Percentiles rank a stretch among this genome's conserved stretches.
Evolutionary conservation across 2,797 vertebrate species (phyloP).

Genomic region (Chloroceryle inda): DNA sequence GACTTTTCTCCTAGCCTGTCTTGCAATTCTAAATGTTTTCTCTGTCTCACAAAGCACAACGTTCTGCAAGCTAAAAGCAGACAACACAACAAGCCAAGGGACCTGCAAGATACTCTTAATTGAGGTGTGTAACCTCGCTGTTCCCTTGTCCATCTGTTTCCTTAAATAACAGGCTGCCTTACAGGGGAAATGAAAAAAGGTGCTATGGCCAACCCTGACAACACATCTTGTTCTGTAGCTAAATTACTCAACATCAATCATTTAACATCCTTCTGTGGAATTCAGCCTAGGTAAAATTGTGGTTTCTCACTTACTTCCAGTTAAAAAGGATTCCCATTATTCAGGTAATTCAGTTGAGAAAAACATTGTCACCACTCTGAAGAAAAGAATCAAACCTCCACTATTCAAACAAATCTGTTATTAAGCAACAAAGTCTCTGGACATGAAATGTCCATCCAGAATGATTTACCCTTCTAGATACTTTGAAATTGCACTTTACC

Average conservation of each 20-base stretch:
- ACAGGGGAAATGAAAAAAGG: constrained; percentile 40
- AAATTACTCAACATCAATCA: constrained; percentile 63
- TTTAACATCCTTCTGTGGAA: constrained; percentile 16
- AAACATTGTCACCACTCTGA: neutral
- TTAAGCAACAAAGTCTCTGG: neutral
- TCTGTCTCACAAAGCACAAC: neutral
- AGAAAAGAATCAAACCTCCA: neutral
- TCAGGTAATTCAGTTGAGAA: neutral
- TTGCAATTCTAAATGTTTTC: neutral
- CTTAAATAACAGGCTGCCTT: constrained; percentile 41
- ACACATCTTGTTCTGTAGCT: constrained; percentile 38
- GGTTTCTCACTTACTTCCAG: constrained; percentile 9
- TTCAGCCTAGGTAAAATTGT: neutral
- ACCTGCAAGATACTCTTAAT: constrained; percentile 42
- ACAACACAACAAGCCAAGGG: neutral
- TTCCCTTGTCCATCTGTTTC: constrained; percentile 40
- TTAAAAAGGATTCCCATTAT: neutral
- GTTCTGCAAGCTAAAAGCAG: neutral
- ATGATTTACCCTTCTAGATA: neutral
- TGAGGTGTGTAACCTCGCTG: constrained; percentile 22
- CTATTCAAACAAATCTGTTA: neutral
- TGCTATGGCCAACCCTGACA: neutral
- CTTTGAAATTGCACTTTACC: neutral
- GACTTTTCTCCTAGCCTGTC: neutral
- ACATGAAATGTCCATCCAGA: neutral